Evolutionary conservation across 2,113 vertebrate species (phyloP), one percentile per base, ranked within the genome.

Genomic region (Hippolais icterina): DNA sequence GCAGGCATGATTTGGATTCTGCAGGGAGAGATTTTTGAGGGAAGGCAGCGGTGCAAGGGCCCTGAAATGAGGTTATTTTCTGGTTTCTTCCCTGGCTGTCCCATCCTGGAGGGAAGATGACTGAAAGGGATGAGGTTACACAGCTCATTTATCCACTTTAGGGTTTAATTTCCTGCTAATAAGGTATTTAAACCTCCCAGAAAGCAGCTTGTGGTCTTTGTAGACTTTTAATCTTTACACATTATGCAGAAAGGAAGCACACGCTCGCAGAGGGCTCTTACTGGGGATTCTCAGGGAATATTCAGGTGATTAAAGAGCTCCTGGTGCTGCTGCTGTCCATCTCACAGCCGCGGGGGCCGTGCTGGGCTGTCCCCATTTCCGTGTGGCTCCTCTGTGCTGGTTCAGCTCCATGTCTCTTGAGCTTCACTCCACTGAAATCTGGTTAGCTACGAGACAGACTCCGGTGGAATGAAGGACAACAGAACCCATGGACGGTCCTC

Each of bases 401-500:
- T 90, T 96, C 60, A 97, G 97, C 98, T 98, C 99, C 98, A 99
- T 98, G 99, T 96, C 98, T 99, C 98, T 97, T 99, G 99, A 98
- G 98, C 99, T 99, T 99, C 99, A 99, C 98, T 97, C 99, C 99
- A 99, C 99, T 99, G 99, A 99, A 99, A 99, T 99, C 99, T 99
- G 99, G 98, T 98, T 98, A 91, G 97, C 94, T 97, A 98, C 63
- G 93, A 98, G 97, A 99, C 99, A 99, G 99, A 99, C 99, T 99
- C 99, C 99, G 99, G 99, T 99, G 99, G 99, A 99, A 99, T 99
- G 99, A 99, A 99, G 99, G 99, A 99, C 98, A 99, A 97, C 97
- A 98, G 98, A 98, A 98, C 94, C 96, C 98, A 98, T 98, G 98
- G 99, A 98, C 97, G 5, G 28, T 97, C 97, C 97, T 83, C 76